Base-by-base conservation (phyloP, 2,797 vertebrate species). In the Cirrhinus mrigala region DNA sequence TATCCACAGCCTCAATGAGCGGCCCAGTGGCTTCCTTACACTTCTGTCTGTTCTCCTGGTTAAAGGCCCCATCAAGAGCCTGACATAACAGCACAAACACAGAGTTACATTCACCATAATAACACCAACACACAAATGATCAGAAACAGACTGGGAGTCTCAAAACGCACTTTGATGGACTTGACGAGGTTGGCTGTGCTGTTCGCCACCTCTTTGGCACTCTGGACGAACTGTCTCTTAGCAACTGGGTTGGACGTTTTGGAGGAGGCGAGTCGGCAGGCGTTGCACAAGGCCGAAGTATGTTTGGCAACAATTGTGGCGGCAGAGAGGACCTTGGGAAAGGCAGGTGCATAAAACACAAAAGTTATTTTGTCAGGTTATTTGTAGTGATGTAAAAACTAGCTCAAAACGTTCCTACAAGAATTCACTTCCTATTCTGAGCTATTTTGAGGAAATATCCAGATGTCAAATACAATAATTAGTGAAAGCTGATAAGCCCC, bases 181-280 rank as follows among this genome's bases (percentile, higher is more conserved):
- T 99, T 99, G 92, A 99, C 98, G 22, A 99, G 95, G 91, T 99
- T 99, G 87, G 98, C 98, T 0, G 98, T 99, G 92, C 97, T 99
- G 94, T 99, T 99, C 87, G 98, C 98, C 94, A 99, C 98, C 75
- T 99, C 98, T 90, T 99, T 99, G 91, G 98, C 98, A 0, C 98
- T 99, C 84, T 99, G 98, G 86, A 99, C 98, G 2, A 99, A 99
- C 93, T 99, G 98, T 88, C 98, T 96, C 94, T 99, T 99, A 93
- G 98, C 98, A 0, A 98, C 97, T 0, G 98, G 97, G 90, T 99
- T 99, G 86, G 97, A 90, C 0, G 98, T 99, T 77, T 95, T 97
- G 79, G 98, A 98, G 27, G 98, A 99, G 22, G 98, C 98, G 89
- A 99, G 91, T 56, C 98, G 97, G 90, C 98, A 99, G 1, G 98